Evolutionary conservation across 2,113 vertebrate genomes (phyloP).

Genomic region (Tragelaphus scriptus): DNA sequence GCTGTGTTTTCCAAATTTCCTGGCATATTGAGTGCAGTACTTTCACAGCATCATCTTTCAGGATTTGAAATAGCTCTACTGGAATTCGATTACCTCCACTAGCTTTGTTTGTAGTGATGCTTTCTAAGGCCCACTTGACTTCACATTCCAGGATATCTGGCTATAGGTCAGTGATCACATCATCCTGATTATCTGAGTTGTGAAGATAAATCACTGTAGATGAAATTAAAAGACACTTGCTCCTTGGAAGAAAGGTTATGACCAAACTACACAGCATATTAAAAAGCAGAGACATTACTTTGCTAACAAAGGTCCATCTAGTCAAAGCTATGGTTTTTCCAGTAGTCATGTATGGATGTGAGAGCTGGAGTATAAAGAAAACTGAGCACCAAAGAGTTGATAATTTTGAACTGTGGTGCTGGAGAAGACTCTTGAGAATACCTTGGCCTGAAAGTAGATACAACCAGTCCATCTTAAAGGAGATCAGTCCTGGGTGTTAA

Average conservation of each 20-base stretch:
- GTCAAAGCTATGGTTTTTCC: background rate
- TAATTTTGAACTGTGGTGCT: background rate
- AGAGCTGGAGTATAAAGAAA: background rate
- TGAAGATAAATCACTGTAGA: background rate
- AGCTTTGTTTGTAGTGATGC: too few species aligned
- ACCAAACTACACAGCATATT: background rate
- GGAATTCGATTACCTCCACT: too few species aligned
- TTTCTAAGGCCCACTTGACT: too few species aligned
- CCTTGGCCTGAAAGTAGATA: background rate
- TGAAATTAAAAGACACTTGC: background rate
- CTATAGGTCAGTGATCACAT: too few species aligned
- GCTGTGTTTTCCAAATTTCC: too few species aligned
- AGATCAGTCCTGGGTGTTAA: accelerated
- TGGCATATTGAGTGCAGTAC: too few species aligned
- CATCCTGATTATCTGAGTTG: too few species aligned
- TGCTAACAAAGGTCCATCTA: background rate
- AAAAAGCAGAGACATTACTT: background rate
- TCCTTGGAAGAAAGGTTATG: background rate
- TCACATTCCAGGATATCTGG: too few species aligned
- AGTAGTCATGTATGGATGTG: background rate
- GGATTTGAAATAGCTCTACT: too few species aligned
- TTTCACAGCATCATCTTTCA: too few species aligned
- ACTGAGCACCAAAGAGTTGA: accelerated
- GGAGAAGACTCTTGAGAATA: background rate
- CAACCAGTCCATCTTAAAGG: background rate